Evolutionary conservation across 2,888 invertebrate genomes (phyloP).

Genomic region (Agriopis marginaria): DNA sequence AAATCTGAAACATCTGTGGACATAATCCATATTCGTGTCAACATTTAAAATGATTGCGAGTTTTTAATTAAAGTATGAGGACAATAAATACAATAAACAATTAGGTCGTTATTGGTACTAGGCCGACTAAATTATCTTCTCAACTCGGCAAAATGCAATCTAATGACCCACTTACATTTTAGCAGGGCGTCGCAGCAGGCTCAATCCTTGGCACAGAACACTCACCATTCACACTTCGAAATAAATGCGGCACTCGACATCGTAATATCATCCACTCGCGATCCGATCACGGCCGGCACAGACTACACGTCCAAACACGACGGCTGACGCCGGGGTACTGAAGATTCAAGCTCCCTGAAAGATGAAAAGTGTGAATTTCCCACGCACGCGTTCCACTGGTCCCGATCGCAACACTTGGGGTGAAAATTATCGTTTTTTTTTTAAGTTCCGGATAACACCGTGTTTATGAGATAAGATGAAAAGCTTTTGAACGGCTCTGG

Average conservation of each 20-base stretch:
- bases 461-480: slow-evolving; percentile 32
- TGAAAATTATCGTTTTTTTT: slow-evolving; percentile 44
- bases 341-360: slow-evolving; percentile 44
- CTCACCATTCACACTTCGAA: slow-evolving; percentile 68
- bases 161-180: slow-evolving; percentile 61
- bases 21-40: background rate
- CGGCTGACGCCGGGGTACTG: slow-evolving; percentile 78
- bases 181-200: slow-evolving; percentile 41
- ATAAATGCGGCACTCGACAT: slow-evolving; percentile 68
- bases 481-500: slow-evolving; percentile 29
- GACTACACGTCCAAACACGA: slow-evolving; percentile 58
- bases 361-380: slow-evolving; percentile 53
- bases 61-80: background rate
- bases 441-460: slow-evolving; percentile 31
- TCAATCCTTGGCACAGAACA: slow-evolving; percentile 63
- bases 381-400: slow-evolving; percentile 53
- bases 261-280: slow-evolving; percentile 71
- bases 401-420: slow-evolving; percentile 51
- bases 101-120: background rate
- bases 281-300: slow-evolving; percentile 52
- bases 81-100: background rate
- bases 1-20: background rate
- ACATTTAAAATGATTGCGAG: background rate
- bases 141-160: background rate
- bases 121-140: background rate